phyloP scores from a whole-genome alignment of 2,797 vertebrate species.

The Mus caroli region DNA sequence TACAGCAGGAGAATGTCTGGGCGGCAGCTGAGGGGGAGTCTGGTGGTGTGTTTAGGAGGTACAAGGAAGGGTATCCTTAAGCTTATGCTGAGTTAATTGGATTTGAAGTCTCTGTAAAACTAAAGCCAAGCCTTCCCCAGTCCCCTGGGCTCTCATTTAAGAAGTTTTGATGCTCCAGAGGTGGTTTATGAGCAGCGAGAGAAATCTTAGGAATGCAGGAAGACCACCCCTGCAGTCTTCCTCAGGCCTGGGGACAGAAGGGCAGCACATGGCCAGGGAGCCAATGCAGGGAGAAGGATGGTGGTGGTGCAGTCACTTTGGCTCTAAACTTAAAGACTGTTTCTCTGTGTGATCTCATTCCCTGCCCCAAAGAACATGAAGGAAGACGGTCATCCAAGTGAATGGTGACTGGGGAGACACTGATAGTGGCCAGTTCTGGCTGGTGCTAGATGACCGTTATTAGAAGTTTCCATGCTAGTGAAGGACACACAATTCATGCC shows the following conservation, averaged over 20 bases:
- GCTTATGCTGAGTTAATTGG: neutral
- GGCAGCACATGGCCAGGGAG: fast-evolving
- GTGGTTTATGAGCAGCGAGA: neutral
- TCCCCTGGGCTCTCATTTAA: neutral
- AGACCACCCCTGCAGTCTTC: fast-evolving
- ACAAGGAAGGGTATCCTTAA: neutral
- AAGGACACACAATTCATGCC: neutral
- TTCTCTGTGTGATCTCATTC: too few species aligned
- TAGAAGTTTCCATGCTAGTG: fast-evolving
- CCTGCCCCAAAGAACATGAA: too few species aligned
- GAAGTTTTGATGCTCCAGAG: neutral
- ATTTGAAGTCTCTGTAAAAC: neutral
- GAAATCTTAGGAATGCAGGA: neutral
- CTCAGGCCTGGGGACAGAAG: neutral
- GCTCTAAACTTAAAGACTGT: neutral
- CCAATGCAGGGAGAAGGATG: fast-evolving
- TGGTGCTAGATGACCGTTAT: neutral
- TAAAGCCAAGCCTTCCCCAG: neutral
- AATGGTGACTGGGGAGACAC: neutral
- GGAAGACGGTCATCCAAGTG: neutral
- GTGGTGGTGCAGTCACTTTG: fast-evolving
- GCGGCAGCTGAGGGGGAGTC: neutral
- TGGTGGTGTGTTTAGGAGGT: neutral
- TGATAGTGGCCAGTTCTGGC: neutral
- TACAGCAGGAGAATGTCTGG: neutral